A percentile compares a stretch with the other conserved stretches of the same genome.
Evolutionary conservation across 2,113 vertebrate genomes (phyloP).

Genomic region (Lamprotornis superbus): DNA sequence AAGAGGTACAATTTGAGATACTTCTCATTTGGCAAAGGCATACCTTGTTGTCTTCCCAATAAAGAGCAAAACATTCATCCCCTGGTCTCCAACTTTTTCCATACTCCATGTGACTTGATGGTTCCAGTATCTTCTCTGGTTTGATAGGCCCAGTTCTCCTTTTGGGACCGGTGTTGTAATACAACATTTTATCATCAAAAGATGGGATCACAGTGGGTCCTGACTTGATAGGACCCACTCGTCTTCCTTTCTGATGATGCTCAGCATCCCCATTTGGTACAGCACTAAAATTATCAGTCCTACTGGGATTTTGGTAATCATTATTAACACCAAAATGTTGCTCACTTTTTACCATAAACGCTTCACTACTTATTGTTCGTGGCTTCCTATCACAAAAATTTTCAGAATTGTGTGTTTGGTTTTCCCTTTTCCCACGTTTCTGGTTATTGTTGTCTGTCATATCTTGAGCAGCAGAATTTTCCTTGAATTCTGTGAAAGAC

Average conservation of each 20-base stretch:
- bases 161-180: conserved; percentile 81
- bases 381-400: conserved; percentile 79
- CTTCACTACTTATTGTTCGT: conserved; percentile 73
- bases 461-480: conserved; percentile 71
- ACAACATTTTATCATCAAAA: conserved; percentile 79
- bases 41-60: conserved; percentile 99
- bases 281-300: conserved; percentile 71
- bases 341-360: conserved; percentile 76
- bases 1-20: not conserved
- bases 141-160: conserved; percentile 88
- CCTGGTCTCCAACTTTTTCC: conserved; percentile 88
- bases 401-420: conserved; percentile 78
- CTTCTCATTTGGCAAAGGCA: not conserved
- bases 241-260: conserved; percentile 76
- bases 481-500: conserved; percentile 74
- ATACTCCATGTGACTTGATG: conserved; percentile 70
- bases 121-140: conserved; percentile 83
- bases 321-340: conserved; percentile 73
- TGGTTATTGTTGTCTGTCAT: conserved; percentile 77
- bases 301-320: conserved; percentile 73
- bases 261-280: conserved; percentile 88
- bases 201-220: conserved; percentile 34
- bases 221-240: conserved; percentile 89
- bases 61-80: conserved; percentile 94
- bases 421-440: conserved; percentile 83